Evolutionary conservation across 2,797 vertebrate genomes (phyloP).

Genomic region (Lithobates pipiens): DNA sequence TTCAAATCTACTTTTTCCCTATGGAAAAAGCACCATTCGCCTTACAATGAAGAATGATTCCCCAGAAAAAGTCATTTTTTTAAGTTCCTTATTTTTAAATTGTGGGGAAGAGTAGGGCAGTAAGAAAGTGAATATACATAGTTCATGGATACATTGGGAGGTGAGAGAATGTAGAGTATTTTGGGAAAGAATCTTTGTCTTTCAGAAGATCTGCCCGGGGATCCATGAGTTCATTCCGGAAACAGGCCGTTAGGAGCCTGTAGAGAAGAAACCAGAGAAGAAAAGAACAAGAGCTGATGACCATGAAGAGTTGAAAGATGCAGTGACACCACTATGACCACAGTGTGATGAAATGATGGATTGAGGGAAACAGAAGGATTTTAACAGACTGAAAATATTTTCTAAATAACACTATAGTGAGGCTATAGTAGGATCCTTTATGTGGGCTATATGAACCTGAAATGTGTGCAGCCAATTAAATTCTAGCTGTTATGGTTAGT

Average conservation of each 20-base stretch:
- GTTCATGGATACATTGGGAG: slow-evolving; percentile 75
- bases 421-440: not conserved
- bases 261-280: slow-evolving; percentile 80
- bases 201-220: slow-evolving; percentile 88
- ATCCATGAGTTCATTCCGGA: slow-evolving; percentile 89
- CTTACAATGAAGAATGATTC: not conserved
- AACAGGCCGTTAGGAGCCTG: slow-evolving; percentile 93
- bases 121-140: not conserved
- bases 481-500: too few species aligned
- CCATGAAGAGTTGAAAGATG: slow-evolving; percentile 56
- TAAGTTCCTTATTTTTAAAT: not conserved
- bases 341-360: slow-evolving; percentile 39
- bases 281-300: slow-evolving; percentile 66
- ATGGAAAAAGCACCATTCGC: not conserved
- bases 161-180: slow-evolving; percentile 79
- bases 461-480: too few species aligned
- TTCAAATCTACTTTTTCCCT: not conserved
- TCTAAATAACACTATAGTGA: not conserved
- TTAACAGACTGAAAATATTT: not conserved
- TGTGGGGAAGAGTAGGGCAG: not conserved
- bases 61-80: not conserved
- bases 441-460: too few species aligned
- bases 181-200: slow-evolving; percentile 87
- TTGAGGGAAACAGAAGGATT: not conserved
- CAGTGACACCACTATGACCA: slow-evolving; percentile 77